phyloP scores from a whole-genome alignment of 2,797 vertebrate species.

The Sarcophilus harrisii region DNA sequence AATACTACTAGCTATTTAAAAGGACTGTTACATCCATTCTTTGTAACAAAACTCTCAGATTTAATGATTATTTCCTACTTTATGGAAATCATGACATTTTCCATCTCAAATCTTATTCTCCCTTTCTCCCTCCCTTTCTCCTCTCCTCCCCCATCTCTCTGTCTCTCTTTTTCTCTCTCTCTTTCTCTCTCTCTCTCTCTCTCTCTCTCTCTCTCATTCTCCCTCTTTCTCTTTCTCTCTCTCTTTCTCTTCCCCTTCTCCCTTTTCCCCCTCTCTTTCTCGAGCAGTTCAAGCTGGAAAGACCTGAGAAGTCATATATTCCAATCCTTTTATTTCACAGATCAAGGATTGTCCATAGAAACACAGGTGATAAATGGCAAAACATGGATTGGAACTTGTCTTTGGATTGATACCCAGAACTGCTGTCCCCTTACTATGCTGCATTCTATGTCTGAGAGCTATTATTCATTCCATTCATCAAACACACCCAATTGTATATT shows the following conservation, averaged over 20 bases:
- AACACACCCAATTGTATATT: neutral
- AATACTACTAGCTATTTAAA: conserved; percentile 3
- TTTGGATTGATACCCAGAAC: neutral
- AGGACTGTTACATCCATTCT: neutral
- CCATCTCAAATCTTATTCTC: conserved; percentile 2
- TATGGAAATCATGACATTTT: conserved; percentile 2
- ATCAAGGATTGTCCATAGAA: neutral
- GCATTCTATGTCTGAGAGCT: neutral
- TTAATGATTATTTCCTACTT: neutral
- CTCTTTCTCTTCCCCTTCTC: too few relatives aligned
- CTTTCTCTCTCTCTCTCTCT: too few relatives aligned
- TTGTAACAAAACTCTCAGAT: neutral
- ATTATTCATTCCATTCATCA: neutral
- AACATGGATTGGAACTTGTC: neutral
- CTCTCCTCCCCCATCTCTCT: too few relatives aligned
- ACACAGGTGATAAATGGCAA: neutral
- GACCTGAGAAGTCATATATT: neutral
- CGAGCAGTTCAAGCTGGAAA: neutral
- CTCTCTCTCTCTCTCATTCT: too few relatives aligned
- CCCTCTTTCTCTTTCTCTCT: too few relatives aligned
- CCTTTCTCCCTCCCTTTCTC: too few relatives aligned
- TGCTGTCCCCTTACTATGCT: neutral
- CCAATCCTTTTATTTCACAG: neutral
- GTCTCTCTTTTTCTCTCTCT: too few relatives aligned
- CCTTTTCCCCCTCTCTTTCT: neutral